Base-by-base conservation (phyloP, 2,888 invertebrate species). In the Polydrusus tereticollis region DNA sequence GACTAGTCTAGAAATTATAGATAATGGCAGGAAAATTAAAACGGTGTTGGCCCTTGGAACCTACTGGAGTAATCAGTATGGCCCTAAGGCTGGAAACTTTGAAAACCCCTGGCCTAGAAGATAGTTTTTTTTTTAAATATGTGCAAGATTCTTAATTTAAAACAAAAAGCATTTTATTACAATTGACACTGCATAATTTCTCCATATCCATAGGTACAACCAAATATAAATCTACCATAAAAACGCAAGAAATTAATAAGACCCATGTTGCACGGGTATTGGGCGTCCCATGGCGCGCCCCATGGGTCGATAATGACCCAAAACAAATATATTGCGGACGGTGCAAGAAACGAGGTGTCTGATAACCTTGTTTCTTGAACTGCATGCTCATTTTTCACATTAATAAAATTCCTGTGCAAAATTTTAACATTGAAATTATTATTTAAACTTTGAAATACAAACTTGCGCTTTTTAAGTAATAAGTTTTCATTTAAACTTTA, bases 271-370 rank as follows among this genome's bases (percentile, higher is more conserved):
- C 62, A 71, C 62, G 62, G 62, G 45, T 66, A 64, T 50, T 43
- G 74, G 78, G 74, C 78, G 77, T 74, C 81, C 81, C 75, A 78
- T 78, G 70, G 80, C 69, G 80, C 75, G 77, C 81, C 81, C 80
- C 81, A 81, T 81, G 75, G 81, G 78, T 78, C 77, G 80, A 77
- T 78, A 78, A 79, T 78, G 76, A 77, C 77, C 77, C 75, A 74
- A 77, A 73, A 75, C 76, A 76, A 81, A 82, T 80, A 78, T 80
- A 81, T 80, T 76, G 78, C 80, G 72, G 77, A 77, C 77, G 79
- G 78, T 79, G 80, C 79, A 79, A 81, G 79, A 80, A 81, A 81
- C 80, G 81, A 82, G 81, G 81, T 82, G 81, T 80, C 78, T 55
- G 66, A 21, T 73, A 73, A 73, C 65, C 69, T 73, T 73, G 69